Evolutionary conservation across 2,797 vertebrate genomes (phyloP), one percentile per base, ranked within the genome.

Genomic region (Anas capensis): DNA sequence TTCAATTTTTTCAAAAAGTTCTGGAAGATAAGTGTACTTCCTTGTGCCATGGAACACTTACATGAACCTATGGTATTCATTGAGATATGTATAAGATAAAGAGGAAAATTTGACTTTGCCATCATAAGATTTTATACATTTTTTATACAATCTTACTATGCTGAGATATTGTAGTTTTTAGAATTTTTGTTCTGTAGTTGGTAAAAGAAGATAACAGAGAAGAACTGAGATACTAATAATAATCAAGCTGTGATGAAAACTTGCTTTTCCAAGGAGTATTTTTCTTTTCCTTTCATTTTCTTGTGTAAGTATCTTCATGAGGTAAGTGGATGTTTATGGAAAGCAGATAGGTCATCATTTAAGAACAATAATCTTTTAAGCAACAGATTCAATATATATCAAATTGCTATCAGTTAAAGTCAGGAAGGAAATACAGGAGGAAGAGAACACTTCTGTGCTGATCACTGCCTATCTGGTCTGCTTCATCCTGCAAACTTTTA

Each of bases 381-480:
- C 4, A 4, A 23, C 4, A 13, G 1, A 3, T 51, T 38, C 2
- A 5, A 6, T 53, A 3, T 1, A 1, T n/a, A 34, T n/a, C 31
- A 84, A 7, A 7, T 44, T 42, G 17, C 27, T 33, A 0, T 40
- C 57, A 33, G 13, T 27, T 75, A 12, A 7, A 18, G 26, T 8
- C 21, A 27, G 61, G 75, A 49, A 66, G 48, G 38, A 76, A 21
- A 4, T 33, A 14, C 2, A 81, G 51, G 56, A 62, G 42, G 21
- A 53, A 46, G 61, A 69, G 38, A 51, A n/a, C 6, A 5, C 11
- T 48, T 71, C 10, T 21, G 3, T 8, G 8, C 10, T 11, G 18
- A 27, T 3, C 33, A 29, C 54, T 86, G 18, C 33, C 33, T 10
- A 42, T 10, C 13, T 36, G 17, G 33, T 71, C 38, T 53, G n/a